Evolutionary conservation across 2,797 vertebrate genomes (phyloP).

Genomic region (Gymnodraco acuticeps): DNA sequence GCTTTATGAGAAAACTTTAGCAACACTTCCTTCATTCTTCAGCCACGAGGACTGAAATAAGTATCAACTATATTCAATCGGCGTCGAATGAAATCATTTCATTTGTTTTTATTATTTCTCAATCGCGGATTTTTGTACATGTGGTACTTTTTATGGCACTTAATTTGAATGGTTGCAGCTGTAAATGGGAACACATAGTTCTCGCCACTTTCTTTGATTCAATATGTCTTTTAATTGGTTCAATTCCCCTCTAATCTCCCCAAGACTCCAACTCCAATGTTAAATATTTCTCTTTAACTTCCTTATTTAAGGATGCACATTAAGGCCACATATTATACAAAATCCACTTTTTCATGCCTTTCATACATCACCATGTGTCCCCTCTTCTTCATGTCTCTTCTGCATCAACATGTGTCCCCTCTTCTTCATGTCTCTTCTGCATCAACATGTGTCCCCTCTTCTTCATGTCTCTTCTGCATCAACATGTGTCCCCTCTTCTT

Average conservation of each 20-base stretch:
- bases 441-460: too few species aligned
- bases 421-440: too few species aligned
- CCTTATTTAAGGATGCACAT: background rate
- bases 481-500: too few species aligned
- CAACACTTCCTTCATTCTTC: conserved; percentile 68
- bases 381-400: too few species aligned
- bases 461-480: too few species aligned
- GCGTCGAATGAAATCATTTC: conserved; percentile 34
- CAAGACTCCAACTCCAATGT: conserved; percentile 15
- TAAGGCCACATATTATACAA: too few species aligned
- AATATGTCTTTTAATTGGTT: conserved; percentile 41
- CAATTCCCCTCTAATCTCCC: conserved; percentile 23
- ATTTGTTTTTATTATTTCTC: conserved; percentile 52
- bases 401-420: too few species aligned
- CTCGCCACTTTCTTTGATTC: conserved; percentile 37
- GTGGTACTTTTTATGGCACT: conserved; percentile 44
- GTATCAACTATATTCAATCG: conserved; percentile 56
- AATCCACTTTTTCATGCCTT: too few species aligned
- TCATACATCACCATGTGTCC: too few species aligned
- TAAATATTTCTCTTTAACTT: conserved; percentile 23
- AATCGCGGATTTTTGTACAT: conserved; percentile 19
- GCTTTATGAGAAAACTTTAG: conserved; percentile 73
- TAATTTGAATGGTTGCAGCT: conserved; percentile 27
- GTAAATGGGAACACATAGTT: conserved; percentile 17
- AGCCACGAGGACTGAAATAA: conserved; percentile 69